Base-by-base conservation (phyloP, 2,888 invertebrate species). In the Coenonympha glycerion region DNA sequence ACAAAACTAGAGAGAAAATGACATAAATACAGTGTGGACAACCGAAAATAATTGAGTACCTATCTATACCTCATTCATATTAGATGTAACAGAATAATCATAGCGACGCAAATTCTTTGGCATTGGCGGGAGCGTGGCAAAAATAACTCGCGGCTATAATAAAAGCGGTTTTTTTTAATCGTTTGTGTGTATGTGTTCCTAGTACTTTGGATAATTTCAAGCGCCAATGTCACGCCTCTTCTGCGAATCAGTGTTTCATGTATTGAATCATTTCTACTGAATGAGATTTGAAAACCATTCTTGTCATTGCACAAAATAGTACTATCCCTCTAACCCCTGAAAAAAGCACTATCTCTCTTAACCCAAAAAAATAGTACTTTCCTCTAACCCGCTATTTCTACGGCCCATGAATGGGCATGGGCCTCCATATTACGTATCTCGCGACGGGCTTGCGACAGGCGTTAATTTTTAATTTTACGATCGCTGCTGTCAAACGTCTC, bases 71-170 rank as follows among this genome's bases (percentile, higher is more conserved):
- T 44, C 42, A 42, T 44, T 37, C 37, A 41, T 34, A 31, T 34
- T 41, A 52, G 28, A 40, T 42, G 47, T 59, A 45, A 39, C 22
- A 24, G 21, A 19, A 56, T 6, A 49, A n/a, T n/a, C 64, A 63
- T 65, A 66, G 66, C 61, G 60, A 55, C 55, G 63, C 24, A 56
- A 73, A 79, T 78, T 73, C 77, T 76, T 80, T 80, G 79, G 79
- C 79, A 79, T 60, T 79, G 76, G 69, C 71, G 75, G 72, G 77
- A 67, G 65, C 24, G 13, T 9, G 60, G 63, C 60, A 60, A 57
- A 75, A 79, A 77, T 77, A 76, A 69, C 33, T 71, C 65, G 66
- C 60, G 65, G 59, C 57, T 34, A 31, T 52, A 52, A 39, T 53
- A 37, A 47, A 53, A 40, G 47, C 24, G 15, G 3, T 19, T 39